Base-by-base conservation (phyloP, 2,797 vertebrate genomes). In the Lithobates pipiens region DNA sequence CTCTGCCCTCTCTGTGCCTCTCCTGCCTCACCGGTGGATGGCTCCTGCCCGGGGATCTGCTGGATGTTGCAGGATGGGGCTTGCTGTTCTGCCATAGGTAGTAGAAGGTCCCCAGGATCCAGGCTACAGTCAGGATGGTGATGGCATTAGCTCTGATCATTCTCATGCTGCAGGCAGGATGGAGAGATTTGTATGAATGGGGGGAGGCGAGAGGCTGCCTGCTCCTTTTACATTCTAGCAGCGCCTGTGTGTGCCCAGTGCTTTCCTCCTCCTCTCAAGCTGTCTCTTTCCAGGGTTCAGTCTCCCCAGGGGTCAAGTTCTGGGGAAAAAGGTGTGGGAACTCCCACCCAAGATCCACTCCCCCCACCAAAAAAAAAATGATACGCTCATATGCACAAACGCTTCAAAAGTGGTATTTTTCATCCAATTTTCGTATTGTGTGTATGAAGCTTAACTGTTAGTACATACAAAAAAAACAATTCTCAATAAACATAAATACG, bases 71-170 rank as follows among this genome's bases (percentile, higher is more conserved):
- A 76, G 96, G 92, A 88, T 95, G 96, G 18, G 97, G 96, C 90
- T 96, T 98, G 94, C 93, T 98, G 95, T 98, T 98, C 96, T 99
- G 98, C 98, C 98, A 99, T 96, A 99, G 97, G 97, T 98, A 99
- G 95, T 99, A 99, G 91, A 99, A 99, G 91, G 97, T 99, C 83
- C 98, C 98, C 90, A 99, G 92, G 94, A 99, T 99, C 98, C 98
- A 99, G 84, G 98, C 98, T 69, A 98, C 97, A 16, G 98, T 98
- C 91, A 99, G 96, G 92, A 99, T 97, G 78, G 97, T 97, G 91
- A 99, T 98, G 95, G 97, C 98, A 96, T 99, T 99, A 91, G 97
- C 97, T 94, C 98, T 95, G 93, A 99, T 96, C 95, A 96, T 96
- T 93, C 98, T 97, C 98, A 99, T 99, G 92, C 93, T 96, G 95